Conservation (phyloP, 1,140 invertebrate genomes). For the Helicorthomorpha holstii region DNA sequence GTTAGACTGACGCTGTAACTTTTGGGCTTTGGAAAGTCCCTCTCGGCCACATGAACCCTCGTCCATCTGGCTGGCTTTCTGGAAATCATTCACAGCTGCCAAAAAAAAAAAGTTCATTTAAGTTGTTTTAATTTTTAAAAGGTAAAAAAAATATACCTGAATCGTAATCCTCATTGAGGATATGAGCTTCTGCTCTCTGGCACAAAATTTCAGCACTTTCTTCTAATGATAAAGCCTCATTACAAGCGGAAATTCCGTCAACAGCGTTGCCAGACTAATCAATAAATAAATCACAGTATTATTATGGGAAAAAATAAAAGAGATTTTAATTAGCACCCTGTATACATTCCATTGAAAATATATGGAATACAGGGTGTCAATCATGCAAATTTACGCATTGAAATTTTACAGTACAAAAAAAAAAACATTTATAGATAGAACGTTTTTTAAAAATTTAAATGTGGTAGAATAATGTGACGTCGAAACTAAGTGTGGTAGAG, state of each 20-base stretch:
- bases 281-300: too few species aligned
- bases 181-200: slow-evolving; percentile 81
- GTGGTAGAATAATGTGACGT: too few species aligned
- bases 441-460: too few species aligned
- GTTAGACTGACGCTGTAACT: slow-evolving; percentile 82
- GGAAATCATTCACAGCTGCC: slow-evolving; percentile 69
- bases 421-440: too few species aligned
- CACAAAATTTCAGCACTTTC: slow-evolving; percentile 63
- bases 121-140: not conserved
- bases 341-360: too few species aligned
- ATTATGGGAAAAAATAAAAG: too few species aligned
- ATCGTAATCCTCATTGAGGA: slow-evolving; percentile 78
- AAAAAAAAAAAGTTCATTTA: slow-evolving; percentile 12
- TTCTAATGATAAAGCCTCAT: slow-evolving; percentile 55
- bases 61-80: slow-evolving; percentile 72
- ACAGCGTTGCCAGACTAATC: slow-evolving; percentile 36
- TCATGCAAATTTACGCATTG: too few species aligned
- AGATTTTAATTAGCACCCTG: too few species aligned
- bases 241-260: slow-evolving; percentile 56
- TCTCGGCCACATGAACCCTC: slow-evolving; percentile 68
- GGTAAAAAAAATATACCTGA: slow-evolving; percentile 45
- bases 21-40: slow-evolving; percentile 73
- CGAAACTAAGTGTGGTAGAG: too few species aligned
- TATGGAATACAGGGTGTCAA: too few species aligned
- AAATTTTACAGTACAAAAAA: too few species aligned